Percentiles rank a stretch among this genome's conserved stretches.
These are phyloP conservation scores for Papilio polyxenes DNA, from an alignment of 1,140 invertebrate species.

Conservation along the genomic window DNA sequence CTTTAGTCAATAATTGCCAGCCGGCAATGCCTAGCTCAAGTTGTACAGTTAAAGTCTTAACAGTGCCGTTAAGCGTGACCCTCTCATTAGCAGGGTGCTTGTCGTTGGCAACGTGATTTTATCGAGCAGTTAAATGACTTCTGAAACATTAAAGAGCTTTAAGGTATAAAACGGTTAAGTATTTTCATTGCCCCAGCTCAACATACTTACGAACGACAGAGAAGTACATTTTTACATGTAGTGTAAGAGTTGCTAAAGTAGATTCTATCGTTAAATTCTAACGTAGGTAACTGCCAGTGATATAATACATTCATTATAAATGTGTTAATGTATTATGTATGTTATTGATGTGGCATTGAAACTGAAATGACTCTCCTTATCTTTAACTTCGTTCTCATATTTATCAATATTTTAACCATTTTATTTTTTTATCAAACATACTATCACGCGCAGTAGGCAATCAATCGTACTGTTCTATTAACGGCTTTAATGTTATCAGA, in stretches of 20 bases:
- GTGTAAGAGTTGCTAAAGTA: background rate
- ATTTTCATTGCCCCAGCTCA: slow-evolving; percentile 5
- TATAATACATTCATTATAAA: too few relatives aligned
- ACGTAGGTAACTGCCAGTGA: too few relatives aligned
- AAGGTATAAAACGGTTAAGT: slow-evolving; percentile 32
- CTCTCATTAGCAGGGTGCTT: slow-evolving; percentile 39
- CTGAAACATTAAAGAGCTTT: slow-evolving; percentile 37
- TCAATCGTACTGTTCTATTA: background rate
- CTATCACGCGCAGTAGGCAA: background rate
- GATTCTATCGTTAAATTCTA: background rate
- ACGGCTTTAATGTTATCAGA: background rate
- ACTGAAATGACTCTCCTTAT: background rate
- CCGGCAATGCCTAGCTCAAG: slow-evolving; percentile 32
- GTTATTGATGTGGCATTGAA: background rate
- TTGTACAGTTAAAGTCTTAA: slow-evolving; percentile 37
- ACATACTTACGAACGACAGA: background rate
- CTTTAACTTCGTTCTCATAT: background rate
- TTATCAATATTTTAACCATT: background rate
- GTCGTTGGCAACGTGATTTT: slow-evolving; percentile 38
- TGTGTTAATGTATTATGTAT: too few relatives aligned
- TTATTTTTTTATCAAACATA: background rate
- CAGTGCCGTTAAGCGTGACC: slow-evolving; percentile 37
- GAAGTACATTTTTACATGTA: background rate
- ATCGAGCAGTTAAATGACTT: slow-evolving; percentile 35
- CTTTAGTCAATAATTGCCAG: slow-evolving; percentile 32